Evolutionary conservation across 2,113 vertebrate genomes (phyloP).

Genomic region (Tamias sibiricus): DNA sequence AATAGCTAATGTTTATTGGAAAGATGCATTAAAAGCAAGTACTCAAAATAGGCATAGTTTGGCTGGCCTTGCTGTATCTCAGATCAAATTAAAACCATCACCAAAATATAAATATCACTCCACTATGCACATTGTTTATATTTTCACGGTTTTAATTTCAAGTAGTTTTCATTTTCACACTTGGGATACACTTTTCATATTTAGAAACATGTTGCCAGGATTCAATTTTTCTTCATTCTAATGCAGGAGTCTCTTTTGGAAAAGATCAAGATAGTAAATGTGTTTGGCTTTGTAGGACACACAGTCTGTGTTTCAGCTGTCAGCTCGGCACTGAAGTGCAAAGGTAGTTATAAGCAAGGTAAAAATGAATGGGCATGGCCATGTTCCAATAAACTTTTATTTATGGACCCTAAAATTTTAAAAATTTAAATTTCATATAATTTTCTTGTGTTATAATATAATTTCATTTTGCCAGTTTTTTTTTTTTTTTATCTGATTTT

Average conservation of each 20-base stretch:
- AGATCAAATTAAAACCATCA: neutral
- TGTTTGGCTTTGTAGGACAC: neutral
- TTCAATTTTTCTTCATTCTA: constrained; percentile 6
- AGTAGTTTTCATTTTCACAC: neutral
- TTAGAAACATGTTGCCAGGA: constrained; percentile 1
- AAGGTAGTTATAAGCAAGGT: neutral
- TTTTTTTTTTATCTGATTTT: no score
- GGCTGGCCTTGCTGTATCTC: neutral
- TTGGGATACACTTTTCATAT: constrained; percentile 33
- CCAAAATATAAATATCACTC: neutral
- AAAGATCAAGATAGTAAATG: neutral
- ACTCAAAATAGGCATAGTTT: neutral
- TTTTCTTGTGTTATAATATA: neutral
- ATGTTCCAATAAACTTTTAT: constrained; percentile 24
- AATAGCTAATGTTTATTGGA: neutral
- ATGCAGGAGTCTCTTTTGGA: neutral
- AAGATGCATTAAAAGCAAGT: neutral
- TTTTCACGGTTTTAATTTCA: neutral
- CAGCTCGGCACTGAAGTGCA: neutral
- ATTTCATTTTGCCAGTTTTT: neutral
- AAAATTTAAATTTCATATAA: neutral
- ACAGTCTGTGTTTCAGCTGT: neutral
- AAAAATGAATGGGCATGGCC: neutral
- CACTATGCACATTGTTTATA: neutral
- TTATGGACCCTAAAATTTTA: neutral